Percentiles rank a stretch among this genome's conserved stretches.
phyloP scores from a whole-genome alignment of 2,888 invertebrate genomes.

The Dolichomitus sp. region DNA sequence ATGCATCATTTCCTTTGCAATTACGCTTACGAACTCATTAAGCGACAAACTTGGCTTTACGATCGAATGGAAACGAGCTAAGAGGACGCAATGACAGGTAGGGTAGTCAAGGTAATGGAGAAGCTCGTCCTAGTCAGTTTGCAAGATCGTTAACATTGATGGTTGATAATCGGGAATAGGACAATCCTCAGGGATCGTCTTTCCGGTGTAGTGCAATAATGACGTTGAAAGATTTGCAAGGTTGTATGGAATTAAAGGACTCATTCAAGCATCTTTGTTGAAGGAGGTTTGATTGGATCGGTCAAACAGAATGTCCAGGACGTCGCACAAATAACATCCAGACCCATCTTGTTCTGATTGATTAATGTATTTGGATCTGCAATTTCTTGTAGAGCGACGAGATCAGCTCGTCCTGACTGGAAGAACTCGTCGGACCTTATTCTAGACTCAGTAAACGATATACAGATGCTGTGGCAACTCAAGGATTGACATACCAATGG shows the following conservation, averaged over 20 bases:
- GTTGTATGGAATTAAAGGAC: not conserved
- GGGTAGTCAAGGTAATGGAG: not conserved
- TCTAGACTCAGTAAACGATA: not conserved
- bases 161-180: not conserved
- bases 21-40: conserved; percentile 19
- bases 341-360: conserved; percentile 3
- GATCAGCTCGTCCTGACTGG: not conserved
- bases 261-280: not conserved
- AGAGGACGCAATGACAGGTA: conserved; percentile 1
- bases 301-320: not conserved
- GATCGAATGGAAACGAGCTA: not conserved
- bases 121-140: not conserved
- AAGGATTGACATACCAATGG: not conserved
- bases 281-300: not conserved
- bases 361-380: conserved; percentile 20
- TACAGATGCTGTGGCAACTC: not conserved
- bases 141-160: conserved; percentile 11
- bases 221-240: not conserved
- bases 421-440: conserved; percentile 19
- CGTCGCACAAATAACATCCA: conserved; percentile 5
- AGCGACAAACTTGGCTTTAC: not conserved
- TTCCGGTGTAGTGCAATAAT: conserved; percentile 4
- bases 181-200: conserved; percentile 9
- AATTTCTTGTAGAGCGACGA: not conserved
- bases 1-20: conserved; percentile 5